A percentile compares a stretch with the other conserved stretches of the same genome.
These are phyloP conservation scores for Sander vitreus DNA, from an alignment of 2,113 vertebrate species.

Conservation along the genomic window DNA sequence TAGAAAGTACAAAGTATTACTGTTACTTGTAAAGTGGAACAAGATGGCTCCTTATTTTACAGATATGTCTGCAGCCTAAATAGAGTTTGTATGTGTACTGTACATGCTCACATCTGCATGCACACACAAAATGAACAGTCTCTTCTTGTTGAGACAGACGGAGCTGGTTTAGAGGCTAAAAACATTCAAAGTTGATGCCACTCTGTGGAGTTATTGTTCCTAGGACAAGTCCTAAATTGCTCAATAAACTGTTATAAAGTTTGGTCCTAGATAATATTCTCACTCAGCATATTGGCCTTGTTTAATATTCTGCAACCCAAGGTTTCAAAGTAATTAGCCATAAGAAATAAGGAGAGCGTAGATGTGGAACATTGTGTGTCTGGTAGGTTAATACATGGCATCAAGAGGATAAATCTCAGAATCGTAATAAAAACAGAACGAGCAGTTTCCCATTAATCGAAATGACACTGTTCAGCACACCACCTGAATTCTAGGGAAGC, in stretches of 20 bases:
- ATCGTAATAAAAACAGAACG: constrained; percentile 11
- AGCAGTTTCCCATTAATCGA: constrained; percentile 21
- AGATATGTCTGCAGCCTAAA: neutral
- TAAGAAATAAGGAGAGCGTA: constrained; percentile 23
- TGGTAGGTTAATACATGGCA: constrained; percentile 20
- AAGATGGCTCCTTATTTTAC: too few species aligned
- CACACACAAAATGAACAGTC: neutral
- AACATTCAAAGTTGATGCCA: constrained; percentile 41
- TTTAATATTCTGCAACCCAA: constrained; percentile 39
- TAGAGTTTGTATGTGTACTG: neutral
- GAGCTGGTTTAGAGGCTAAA: constrained; percentile 8
- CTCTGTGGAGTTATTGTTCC: constrained; percentile 46
- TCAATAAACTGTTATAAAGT: constrained; percentile 45
- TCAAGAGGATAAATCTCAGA: constrained; percentile 1
- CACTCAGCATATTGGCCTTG: constrained; percentile 49
- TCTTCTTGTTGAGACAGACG: neutral
- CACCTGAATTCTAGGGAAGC: neutral
- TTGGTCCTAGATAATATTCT: constrained; percentile 8
- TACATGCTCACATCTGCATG: neutral
- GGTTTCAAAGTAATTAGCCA: constrained; percentile 59
- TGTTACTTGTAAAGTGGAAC: too few species aligned
- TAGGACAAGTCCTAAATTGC: constrained; percentile 18
- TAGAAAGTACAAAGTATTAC: too few species aligned
- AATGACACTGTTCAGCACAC: neutral
- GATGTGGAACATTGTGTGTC: constrained; percentile 1